Base-by-base conservation (phyloP, 2,797 vertebrate genomes). In the Sternotherus odoratus region DNA sequence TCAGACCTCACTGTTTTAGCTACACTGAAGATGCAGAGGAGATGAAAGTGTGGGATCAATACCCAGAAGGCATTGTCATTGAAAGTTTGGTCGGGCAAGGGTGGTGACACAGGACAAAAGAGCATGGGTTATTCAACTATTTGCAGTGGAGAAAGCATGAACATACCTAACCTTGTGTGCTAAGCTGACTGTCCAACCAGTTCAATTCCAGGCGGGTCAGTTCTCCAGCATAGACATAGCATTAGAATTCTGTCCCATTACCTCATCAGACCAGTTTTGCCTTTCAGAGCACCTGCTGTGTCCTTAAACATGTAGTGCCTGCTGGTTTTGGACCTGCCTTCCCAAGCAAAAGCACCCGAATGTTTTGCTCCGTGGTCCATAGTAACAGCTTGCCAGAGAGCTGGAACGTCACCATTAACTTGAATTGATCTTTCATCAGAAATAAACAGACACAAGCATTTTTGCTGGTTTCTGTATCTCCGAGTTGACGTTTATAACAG, bases 41-140 rank as follows among this genome's bases (percentile, higher is more conserved):
- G 15, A 1, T 69, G 79, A 83, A 57, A 57, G 84, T 95, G 89
- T 95, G 72, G 91, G 95, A 89, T 95, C 95, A 87, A 86, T 94
- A 75, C 24, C 43, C 77, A 81, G 91, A 96, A 69, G 66, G 89
- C 89, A 33, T 28, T 85, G 92, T 92, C 86, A 4, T 77, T 86
- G 95, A 93, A 96, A 97, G 92, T 95, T 96, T 95, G 79, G 95
- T 92, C 88, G 4, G 0, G 92, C 94, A 91, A 88, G 1, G 0
- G 54, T 74, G 28, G 96, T 85, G 93, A 95, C 95, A 94, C 88
- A 96, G 89, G 93, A 85, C 91, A 79, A 95, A 95, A 86, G 77
- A 92, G 95, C 93, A 94, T 95, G 43, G 66, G 72, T 66, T 97
- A 96, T 93, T 93, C 91, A 96, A 97, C 63, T 90, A 15, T 26